A percentile compares a stretch with the other conserved stretches of the same genome.
Evolutionary conservation across 1,140 invertebrate genomes (phyloP).

Genomic region (Drosophila santomea): DNA sequence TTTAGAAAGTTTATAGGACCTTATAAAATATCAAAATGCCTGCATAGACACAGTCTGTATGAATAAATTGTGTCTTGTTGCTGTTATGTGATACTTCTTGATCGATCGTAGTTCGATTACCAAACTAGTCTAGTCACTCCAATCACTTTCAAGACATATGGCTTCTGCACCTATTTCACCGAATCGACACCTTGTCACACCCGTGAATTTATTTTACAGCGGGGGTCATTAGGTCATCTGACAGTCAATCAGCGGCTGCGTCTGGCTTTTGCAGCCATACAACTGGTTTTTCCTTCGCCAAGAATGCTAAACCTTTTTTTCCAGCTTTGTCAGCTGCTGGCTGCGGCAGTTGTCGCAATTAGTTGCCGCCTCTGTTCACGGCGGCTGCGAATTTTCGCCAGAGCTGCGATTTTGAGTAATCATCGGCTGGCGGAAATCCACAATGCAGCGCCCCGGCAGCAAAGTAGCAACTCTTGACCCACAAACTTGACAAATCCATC

Average conservation of each 20-base stretch:
- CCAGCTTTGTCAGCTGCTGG: conserved; percentile 19
- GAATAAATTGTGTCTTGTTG: too few relatives aligned
- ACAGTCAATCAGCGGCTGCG: conserved; percentile 42
- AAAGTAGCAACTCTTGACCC: conserved; percentile 62
- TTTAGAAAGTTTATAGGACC: neutral
- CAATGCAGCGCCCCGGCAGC: conserved; percentile 41
- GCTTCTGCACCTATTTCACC: conserved; percentile 20
- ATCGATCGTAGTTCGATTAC: neutral
- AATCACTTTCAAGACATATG: neutral
- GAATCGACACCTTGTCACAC: conserved; percentile 39
- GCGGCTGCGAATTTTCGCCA: conserved; percentile 11
- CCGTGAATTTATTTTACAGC: neutral
- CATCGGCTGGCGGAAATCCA: conserved; percentile 70
- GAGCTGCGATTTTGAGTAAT: conserved; percentile 80
- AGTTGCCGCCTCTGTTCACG: conserved; percentile 65
- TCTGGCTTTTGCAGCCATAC: conserved; percentile 29
- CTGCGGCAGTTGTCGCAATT: conserved; percentile 63
- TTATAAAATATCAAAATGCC: too few relatives aligned
- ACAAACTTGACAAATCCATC: conserved; percentile 81
- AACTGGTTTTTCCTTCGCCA: conserved; percentile 39
- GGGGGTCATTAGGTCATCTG: conserved; percentile 52
- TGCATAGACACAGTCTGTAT: too few relatives aligned
- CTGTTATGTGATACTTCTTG: too few relatives aligned
- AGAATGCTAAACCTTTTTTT: conserved; percentile 44
- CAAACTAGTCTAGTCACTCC: neutral